A percentile compares a stretch with the other conserved stretches of the same genome.
phyloP scores from a whole-genome alignment of 2,797 vertebrate genomes.

The Anabacerthia variegaticeps region DNA sequence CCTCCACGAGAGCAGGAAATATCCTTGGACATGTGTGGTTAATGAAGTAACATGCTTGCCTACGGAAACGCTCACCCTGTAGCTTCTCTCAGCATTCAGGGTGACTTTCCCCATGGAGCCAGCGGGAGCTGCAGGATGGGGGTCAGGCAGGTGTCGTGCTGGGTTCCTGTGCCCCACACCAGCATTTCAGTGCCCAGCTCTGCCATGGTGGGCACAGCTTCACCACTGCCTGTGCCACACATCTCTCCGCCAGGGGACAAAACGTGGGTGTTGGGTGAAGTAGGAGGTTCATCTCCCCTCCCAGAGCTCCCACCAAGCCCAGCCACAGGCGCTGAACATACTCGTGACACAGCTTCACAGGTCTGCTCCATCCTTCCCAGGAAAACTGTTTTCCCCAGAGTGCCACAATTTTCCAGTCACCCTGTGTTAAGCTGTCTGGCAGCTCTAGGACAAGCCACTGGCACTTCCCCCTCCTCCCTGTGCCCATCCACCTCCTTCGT shows the following conservation, averaged over 20 bases:
- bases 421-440: neutral
- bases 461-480: neutral
- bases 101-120: neutral
- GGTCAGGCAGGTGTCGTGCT: rapidly evolving
- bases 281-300: neutral
- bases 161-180: neutral
- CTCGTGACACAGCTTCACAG: neutral
- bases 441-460: neutral
- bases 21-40: neutral
- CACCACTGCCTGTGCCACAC: too few species aligned
- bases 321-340: rapidly evolving
- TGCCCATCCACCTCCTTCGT: neutral
- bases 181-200: neutral
- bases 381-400: neutral
- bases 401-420: neutral
- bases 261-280: rapidly evolving
- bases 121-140: rapidly evolving
- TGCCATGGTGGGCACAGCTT: rapidly evolving
- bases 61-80: rapidly evolving
- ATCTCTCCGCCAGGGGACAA: neutral
- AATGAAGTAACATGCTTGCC: neutral
- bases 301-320: neutral
- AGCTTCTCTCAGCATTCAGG: neutral
- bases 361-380: neutral
- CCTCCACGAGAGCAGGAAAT: neutral